phyloP scores from a whole-genome alignment of 2,888 invertebrate genomes.

The Amphiduros pacificus region DNA sequence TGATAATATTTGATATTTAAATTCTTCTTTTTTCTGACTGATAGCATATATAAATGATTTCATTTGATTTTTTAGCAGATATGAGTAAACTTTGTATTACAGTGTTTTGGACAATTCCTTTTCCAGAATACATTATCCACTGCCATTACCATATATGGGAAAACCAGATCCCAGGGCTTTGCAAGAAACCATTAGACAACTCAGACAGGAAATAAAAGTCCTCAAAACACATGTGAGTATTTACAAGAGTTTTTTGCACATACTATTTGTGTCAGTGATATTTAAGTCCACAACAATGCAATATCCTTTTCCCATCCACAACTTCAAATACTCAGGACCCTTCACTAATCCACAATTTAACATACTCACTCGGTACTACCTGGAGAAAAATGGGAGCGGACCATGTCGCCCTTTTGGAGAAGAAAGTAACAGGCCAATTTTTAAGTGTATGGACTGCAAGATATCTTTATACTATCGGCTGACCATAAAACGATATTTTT shows the following conservation, averaged over 20 bases:
- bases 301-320: neutral
- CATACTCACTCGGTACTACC: too few relatives aligned
- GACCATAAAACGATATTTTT: too few relatives aligned
- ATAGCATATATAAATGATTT: neutral
- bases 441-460: too few relatives aligned
- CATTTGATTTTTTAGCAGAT: neutral
- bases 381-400: too few relatives aligned
- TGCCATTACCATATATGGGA: slow-evolving; percentile 55
- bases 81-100: neutral
- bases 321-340: too few relatives aligned
- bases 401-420: too few relatives aligned
- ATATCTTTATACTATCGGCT: too few relatives aligned
- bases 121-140: slow-evolving; percentile 56
- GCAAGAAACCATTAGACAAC: slow-evolving; percentile 48
- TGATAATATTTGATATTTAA: neutral
- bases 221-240: slow-evolving; percentile 31
- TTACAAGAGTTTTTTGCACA: neutral
- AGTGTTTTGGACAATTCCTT: neutral
- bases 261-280: too few relatives aligned
- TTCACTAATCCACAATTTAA: too few relatives aligned
- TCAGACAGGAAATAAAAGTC: slow-evolving; percentile 44
- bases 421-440: too few relatives aligned
- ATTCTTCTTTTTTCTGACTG: neutral
- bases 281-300: neutral
- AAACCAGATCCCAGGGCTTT: slow-evolving; percentile 54